Evolutionary conservation across 2,113 vertebrate species (phyloP).

Genomic region (Lasiurus cinereus): DNA sequence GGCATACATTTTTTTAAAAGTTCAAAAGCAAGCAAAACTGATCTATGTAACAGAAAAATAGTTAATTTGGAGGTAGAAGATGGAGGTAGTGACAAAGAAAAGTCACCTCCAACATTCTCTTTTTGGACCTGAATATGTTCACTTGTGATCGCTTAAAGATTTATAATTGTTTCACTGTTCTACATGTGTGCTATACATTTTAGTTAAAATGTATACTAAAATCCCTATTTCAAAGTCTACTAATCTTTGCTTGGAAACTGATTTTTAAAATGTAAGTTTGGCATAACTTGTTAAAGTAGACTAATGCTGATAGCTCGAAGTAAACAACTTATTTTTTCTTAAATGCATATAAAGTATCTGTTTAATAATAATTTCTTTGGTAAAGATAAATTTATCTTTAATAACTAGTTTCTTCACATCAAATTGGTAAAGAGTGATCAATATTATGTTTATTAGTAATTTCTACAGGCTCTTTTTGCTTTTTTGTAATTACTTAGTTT

Average conservation of each 20-base stretch:
- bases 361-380: slow-evolving; percentile 7
- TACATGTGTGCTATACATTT: not conserved
- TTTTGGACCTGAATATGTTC: not conserved
- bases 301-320: not conserved
- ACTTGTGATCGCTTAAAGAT: not conserved
- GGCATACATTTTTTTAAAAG: not conserved
- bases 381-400: not conserved
- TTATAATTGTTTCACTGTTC: not conserved
- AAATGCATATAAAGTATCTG: not conserved
- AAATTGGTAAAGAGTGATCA: slow-evolving; percentile 12
- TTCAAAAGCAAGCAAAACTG: not conserved
- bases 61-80: not conserved
- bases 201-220: not conserved
- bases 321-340: not conserved
- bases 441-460: not conserved
- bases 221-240: slow-evolving; percentile 1
- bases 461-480: not conserved
- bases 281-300: not conserved
- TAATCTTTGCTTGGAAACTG: not conserved
- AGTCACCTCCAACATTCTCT: not conserved
- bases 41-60: not conserved
- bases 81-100: not conserved
- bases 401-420: not conserved
- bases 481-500: slow-evolving; percentile 12
- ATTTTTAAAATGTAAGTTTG: slow-evolving; percentile 19